A percentile compares a stretch with the other conserved stretches of the same genome.
Evolutionary conservation across 2,797 vertebrate species (phyloP).

Genomic region (Mormyrops boulengeri): DNA sequence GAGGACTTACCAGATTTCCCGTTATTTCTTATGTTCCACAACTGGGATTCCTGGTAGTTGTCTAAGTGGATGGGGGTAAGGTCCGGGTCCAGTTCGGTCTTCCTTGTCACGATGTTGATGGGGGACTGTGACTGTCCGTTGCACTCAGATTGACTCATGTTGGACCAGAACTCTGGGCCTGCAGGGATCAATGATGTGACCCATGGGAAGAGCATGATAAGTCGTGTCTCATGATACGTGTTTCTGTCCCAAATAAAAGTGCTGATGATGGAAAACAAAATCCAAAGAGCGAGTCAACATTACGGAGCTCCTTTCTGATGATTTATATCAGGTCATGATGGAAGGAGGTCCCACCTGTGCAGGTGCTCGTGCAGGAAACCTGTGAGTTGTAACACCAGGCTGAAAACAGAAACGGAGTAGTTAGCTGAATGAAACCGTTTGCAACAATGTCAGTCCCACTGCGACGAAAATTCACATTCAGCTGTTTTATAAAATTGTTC

Average conservation of each 20-base stretch:
- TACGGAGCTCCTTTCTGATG: neutral
- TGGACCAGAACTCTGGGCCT: conserved; percentile 69
- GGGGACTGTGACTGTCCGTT: conserved; percentile 65
- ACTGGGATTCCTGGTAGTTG: conserved; percentile 60
- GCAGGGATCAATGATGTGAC: neutral
- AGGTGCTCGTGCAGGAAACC: conserved; percentile 47
- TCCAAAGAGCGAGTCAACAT: neutral
- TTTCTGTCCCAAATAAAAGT: neutral
- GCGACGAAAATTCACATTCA: neutral
- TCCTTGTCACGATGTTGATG: conserved; percentile 71
- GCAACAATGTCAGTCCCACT: neutral
- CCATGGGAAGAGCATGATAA: neutral
- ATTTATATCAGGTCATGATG: neutral
- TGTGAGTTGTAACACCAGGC: conserved; percentile 69
- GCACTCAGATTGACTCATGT: conserved; percentile 29
- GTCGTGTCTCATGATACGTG: neutral
- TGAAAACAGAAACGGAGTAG: conserved; percentile 29
- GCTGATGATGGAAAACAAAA: neutral
- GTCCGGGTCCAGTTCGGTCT: conserved; percentile 38
- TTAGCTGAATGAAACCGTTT: neutral
- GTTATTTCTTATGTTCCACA: conserved; percentile 58
- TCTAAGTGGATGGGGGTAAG: conserved; percentile 62
- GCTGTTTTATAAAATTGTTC: neutral
- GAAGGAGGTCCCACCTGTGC: conserved; percentile 53
- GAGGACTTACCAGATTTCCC: conserved; percentile 71